Evolutionary conservation across 2,888 invertebrate species (phyloP).

Genomic region (Drosophila algonquin): DNA sequence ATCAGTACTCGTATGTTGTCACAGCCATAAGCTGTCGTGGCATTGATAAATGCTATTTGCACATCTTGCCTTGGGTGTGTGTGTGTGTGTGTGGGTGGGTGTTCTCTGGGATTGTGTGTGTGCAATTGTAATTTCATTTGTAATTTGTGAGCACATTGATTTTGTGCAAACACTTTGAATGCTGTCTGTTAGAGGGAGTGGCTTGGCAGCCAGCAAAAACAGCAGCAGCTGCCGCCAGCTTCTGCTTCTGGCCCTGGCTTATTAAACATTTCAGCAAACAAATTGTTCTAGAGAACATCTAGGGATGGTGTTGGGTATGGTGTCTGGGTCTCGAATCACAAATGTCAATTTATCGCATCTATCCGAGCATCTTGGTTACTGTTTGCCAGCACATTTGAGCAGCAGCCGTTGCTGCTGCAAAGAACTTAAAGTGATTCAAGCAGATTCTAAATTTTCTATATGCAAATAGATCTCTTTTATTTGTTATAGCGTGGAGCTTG

Average conservation of each 20-base stretch:
- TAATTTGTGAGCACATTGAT: conserved; percentile 57
- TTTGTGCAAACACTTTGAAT: conserved; percentile 48
- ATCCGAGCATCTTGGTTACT: conserved; percentile 4
- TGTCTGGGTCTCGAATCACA: conserved; percentile 25
- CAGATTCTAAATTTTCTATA: no score
- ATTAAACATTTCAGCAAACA: conserved; percentile 53
- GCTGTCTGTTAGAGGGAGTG: no score
- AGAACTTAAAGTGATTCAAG: not conserved
- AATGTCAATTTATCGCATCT: conserved; percentile 62
- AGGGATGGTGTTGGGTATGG: not conserved
- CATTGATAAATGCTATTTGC: conserved; percentile 52
- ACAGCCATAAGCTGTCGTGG: conserved; percentile 6
- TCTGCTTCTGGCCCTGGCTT: not conserved
- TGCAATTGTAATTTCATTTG: conserved; percentile 56
- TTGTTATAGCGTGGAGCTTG: no score
- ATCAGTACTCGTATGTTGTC: not conserved
- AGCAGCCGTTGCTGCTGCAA: conserved; percentile 15
- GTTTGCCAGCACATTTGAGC: conserved; percentile 17
- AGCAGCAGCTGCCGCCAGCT: conserved; percentile 17
- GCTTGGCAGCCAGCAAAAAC: not conserved
- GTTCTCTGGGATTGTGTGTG: conserved; percentile 2
- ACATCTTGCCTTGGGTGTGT: conserved; percentile 31
- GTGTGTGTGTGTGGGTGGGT: no score
- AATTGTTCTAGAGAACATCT: conserved; percentile 19
- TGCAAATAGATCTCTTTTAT: no score